Conservation (phyloP, 1,140 invertebrate species). For the Matsumurasca onukii region DNA sequence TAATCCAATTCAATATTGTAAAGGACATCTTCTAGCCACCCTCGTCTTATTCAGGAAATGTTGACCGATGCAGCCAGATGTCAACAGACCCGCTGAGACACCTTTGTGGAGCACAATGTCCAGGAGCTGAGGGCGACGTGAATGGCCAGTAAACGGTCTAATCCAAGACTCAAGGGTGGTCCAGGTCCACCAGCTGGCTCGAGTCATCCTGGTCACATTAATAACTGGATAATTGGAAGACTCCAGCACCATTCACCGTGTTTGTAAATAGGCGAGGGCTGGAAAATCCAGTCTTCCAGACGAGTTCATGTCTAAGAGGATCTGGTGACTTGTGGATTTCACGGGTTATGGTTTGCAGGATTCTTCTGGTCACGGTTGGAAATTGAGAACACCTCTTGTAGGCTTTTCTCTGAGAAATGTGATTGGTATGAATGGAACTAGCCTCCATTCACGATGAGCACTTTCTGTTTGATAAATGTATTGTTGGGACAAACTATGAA, state of each 20-base stretch:
- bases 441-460: too few relatives aligned
- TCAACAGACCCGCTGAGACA: neutral
- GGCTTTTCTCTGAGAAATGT: too few relatives aligned
- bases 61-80: too few relatives aligned
- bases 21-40: too few relatives aligned
- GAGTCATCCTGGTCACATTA: conserved; percentile 16
- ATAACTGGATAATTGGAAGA: conserved; percentile 26
- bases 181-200: neutral
- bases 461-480: too few relatives aligned
- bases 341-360: neutral
- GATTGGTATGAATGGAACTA: too few relatives aligned
- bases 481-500: too few relatives aligned
- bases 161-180: conserved; percentile 3
- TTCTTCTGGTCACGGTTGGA: neutral
- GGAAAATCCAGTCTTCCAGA: neutral
- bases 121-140: neutral
- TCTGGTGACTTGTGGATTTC: conserved; percentile 1
- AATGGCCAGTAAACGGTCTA: conserved; percentile 9
- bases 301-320: neutral
- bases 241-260: too few relatives aligned
- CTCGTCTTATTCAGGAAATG: too few relatives aligned
- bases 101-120: neutral
- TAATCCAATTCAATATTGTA: too few relatives aligned
- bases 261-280: conserved; percentile 10
- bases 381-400: too few relatives aligned